Evolutionary conservation across 2,888 invertebrate species (phyloP), one percentile per base, ranked within the genome.

Genomic region (Brachyopa scutellaris): DNA sequence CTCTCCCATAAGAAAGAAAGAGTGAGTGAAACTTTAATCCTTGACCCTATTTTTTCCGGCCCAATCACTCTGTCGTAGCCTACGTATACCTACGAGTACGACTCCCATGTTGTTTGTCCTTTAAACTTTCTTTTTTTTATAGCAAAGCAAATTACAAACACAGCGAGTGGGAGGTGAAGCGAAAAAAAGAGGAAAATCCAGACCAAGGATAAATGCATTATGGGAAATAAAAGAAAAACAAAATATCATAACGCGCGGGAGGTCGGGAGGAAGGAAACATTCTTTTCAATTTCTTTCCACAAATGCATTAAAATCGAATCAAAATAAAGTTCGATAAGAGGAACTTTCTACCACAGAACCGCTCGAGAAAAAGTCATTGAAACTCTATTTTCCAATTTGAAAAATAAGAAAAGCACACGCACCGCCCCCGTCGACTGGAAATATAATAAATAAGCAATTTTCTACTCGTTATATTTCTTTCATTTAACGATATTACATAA

Each of bases 161-260:
- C n/a, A n/a, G n/a, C n/a, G 36, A 26, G 26, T 11, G 7, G 51
- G 8, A 19, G 23, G 13, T 21, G 40, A 9, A 21, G 38, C 36
- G 21, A 9, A 9, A 15, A 47, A 45, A 47, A 2, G n/a, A n/a
- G n/a, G 31, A 26, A 70, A 79, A 79, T 53, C n/a, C 57, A 45
- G 73, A 67, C 31, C 73, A 79, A 79, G 78, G 78, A 73, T 62
- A 72, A 73, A 55, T 79, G 66, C 73, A 79, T 51, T 66, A 53
- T 67, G 57, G 47, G 26, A 26, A 17, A 11, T 11, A 11, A 21
- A 45, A 61, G 19, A n/a, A 40, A 15, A 40, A 13, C 19, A 47
- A 47, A 47, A 23, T 19, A 15, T 21, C 21, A 19, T 45, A 1
- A 1, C 8, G 31, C 5, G 7, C 3, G 9, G 31, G 7, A 2